Conservation (phyloP, 2,888 invertebrate genomes). For the Hanleya hanleyi region DNA sequence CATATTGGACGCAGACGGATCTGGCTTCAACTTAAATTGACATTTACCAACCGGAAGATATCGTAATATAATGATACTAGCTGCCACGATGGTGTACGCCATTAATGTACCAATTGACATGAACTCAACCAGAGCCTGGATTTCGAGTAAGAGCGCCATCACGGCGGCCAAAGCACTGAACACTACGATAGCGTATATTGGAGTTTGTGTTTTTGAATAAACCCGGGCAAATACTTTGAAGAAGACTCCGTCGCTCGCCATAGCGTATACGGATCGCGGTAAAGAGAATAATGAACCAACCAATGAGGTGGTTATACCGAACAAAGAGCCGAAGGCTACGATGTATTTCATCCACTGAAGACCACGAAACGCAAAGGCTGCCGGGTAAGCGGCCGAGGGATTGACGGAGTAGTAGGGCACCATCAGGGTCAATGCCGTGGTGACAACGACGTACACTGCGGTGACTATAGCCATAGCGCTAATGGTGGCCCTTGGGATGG, state of each 20-base stretch:
- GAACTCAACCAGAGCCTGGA: constrained; percentile 92
- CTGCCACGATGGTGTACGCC: constrained; percentile 93
- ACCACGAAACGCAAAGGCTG: constrained; percentile 62
- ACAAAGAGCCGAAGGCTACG: constrained; percentile 67
- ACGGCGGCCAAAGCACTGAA: constrained; percentile 72
- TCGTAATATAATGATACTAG: constrained; percentile 89
- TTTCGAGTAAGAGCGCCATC: constrained; percentile 89
- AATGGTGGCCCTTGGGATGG: constrained; percentile 72
- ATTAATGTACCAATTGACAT: constrained; percentile 97
- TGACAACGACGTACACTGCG: constrained; percentile 63
- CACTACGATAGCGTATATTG: constrained; percentile 64
- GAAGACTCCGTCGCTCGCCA: constrained; percentile 91
- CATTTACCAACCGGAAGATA: constrained; percentile 77
- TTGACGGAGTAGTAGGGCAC: constrained; percentile 62
- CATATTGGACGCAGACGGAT: constrained; percentile 30
- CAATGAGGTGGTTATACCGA: constrained; percentile 68
- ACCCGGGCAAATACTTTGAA: constrained; percentile 83
- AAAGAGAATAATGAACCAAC: constrained; percentile 89
- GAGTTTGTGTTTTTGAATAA: constrained; percentile 83
- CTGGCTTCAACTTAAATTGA: constrained; percentile 69
- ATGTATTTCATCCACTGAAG: constrained; percentile 68
- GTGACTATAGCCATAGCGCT: constrained; percentile 61
- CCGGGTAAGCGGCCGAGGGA: constrained; percentile 65
- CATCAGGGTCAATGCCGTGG: constrained; percentile 65
- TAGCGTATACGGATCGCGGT: constrained; percentile 90